These are phyloP conservation scores for Emydura subglobosa DNA, from an alignment of 2,113 vertebrate species.

Conservation along the genomic window DNA sequence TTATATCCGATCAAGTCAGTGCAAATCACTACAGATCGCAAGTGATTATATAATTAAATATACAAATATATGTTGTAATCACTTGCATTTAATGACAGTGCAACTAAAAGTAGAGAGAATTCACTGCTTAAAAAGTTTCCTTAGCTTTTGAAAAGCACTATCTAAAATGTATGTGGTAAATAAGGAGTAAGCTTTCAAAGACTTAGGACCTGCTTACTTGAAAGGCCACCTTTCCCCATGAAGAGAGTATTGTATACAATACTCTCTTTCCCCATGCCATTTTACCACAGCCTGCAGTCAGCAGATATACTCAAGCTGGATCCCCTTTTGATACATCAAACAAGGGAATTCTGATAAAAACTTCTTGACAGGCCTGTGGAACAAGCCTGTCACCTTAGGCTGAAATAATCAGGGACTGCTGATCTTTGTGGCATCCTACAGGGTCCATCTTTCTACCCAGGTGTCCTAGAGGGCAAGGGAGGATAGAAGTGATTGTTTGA, in stretches of 20 bases:
- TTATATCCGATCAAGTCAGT: background rate
- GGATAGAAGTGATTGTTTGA: background rate
- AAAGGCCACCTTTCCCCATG: background rate
- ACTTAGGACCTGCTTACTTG: background rate
- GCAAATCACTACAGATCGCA: background rate
- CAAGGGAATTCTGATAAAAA: background rate
- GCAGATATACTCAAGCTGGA: background rate
- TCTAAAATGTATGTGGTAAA: background rate
- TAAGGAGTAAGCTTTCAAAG: background rate
- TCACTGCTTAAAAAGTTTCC: background rate
- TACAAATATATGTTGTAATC: background rate
- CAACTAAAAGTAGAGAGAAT: background rate
- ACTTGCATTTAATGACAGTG: background rate
- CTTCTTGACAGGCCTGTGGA: background rate
- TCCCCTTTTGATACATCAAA: background rate
- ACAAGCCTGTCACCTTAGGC: rapidly evolving
- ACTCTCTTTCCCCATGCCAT: background rate
- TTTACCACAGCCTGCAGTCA: background rate
- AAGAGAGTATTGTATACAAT: no score
- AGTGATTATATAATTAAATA: background rate
- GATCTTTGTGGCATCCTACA: background rate
- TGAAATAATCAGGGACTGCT: background rate
- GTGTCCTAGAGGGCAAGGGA: background rate
- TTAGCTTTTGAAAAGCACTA: background rate
- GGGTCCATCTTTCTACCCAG: background rate